Percentiles rank a stretch among this genome's conserved stretches.
Evolutionary conservation across 1,140 invertebrate genomes (phyloP).

Genomic region (Neoseiulus cucumeris): DNA sequence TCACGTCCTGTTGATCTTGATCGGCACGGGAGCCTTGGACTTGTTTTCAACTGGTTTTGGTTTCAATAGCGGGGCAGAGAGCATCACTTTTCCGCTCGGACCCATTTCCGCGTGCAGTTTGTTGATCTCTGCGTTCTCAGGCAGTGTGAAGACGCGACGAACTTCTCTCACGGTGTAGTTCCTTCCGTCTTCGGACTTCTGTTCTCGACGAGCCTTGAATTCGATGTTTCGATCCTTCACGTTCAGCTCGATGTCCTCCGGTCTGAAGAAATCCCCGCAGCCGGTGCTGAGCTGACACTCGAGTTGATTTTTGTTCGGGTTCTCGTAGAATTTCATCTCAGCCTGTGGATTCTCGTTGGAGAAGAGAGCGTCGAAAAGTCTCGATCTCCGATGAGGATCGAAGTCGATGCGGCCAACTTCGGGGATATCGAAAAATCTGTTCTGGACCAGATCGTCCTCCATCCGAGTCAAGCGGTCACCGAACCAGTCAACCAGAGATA

Average conservation of each 20-base stretch:
- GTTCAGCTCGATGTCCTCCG: neutral
- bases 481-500: neutral
- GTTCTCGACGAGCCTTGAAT: constrained; percentile 1
- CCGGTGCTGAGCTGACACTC: neutral
- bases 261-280: neutral
- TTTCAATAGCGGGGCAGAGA: neutral
- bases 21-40: neutral
- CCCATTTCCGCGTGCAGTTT: neutral
- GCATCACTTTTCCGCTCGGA: neutral
- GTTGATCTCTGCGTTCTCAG: neutral
- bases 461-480: neutral
- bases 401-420: neutral
- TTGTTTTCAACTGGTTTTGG: neutral
- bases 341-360: neutral
- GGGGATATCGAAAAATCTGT: neutral
- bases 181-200: neutral
- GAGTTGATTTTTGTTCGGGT: neutral
- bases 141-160: neutral
- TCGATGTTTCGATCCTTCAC: neutral
- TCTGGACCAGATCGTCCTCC: neutral
- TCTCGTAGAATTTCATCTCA: neutral
- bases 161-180: neutral
- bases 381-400: neutral
- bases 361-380: constrained; percentile 1
- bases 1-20: neutral